Evolutionary conservation across 2,797 vertebrate species (phyloP).

Genomic region (Amphiprion clarkii): DNA sequence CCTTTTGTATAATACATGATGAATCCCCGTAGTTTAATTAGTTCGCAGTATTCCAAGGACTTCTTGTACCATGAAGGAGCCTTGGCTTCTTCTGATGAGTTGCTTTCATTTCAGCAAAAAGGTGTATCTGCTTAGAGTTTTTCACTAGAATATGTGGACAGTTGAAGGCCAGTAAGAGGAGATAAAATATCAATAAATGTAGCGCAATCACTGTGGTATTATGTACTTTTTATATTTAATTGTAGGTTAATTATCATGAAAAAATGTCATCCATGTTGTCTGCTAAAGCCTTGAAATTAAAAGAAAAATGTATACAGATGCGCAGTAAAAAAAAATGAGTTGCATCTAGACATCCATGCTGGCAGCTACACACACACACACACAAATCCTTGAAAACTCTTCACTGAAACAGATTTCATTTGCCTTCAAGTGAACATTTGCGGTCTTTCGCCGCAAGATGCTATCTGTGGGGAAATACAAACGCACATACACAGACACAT

Average conservation of each 20-base stretch:
- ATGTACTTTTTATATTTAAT: not conserved
- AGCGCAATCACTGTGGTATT: not conserved
- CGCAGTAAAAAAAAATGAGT: not conserved
- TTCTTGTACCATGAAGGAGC: conserved; percentile 4
- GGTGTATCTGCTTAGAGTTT: not conserved
- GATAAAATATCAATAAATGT: not conserved
- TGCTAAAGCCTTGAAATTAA: conserved; percentile 8
- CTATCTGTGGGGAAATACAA: conserved; percentile 58
- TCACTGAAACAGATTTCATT: conserved; percentile 51
- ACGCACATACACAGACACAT: conserved; percentile 35
- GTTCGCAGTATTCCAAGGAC: not conserved
- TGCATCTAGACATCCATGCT: not conserved
- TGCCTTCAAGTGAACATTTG: conserved; percentile 61
- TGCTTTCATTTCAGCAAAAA: conserved; percentile 20
- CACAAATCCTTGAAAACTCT: conserved; percentile 31
- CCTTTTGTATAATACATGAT: conserved; percentile 3
- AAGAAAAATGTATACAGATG: not conserved
- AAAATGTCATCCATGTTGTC: not conserved
- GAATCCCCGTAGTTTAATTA: conserved; percentile 9
- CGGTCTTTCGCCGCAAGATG: conserved; percentile 49
- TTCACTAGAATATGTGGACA: not conserved
- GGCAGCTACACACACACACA: not conserved
- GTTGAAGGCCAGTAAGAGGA: not conserved
- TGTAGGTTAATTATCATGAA: conserved; percentile 5
- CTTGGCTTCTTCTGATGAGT: not conserved